Conservation (phyloP, 1,140 invertebrate species). For the Drosophila takahashii region DNA sequence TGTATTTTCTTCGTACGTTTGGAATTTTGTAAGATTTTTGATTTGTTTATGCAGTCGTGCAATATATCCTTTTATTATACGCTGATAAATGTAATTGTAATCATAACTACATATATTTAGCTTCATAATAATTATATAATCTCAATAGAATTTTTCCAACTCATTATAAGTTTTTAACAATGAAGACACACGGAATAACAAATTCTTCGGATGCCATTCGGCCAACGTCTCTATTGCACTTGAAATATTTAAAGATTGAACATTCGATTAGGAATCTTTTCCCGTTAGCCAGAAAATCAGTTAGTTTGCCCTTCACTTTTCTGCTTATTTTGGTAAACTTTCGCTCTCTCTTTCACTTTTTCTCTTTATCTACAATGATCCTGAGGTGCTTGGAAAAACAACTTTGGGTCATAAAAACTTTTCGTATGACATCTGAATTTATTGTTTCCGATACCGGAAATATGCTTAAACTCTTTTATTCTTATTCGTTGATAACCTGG, state of each 20-base stretch:
- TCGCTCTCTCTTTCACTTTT: slow-evolving; percentile 29
- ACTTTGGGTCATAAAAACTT: slow-evolving; percentile 3
- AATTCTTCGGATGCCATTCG: slow-evolving; percentile 6
- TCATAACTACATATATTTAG: slow-evolving; percentile 49
- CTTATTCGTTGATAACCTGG: slow-evolving; percentile 8
- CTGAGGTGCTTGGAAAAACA: slow-evolving; percentile 11
- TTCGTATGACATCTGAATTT: slow-evolving; percentile 14
- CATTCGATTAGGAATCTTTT: slow-evolving; percentile 28
- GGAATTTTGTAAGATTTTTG: slow-evolving; percentile 27
- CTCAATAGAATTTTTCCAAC: slow-evolving; percentile 41
- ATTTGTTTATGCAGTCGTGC: slow-evolving; percentile 49
- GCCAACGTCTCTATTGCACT: slow-evolving; percentile 47
- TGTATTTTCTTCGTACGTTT: slow-evolving; percentile 34
- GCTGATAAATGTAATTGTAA: slow-evolving; percentile 58
- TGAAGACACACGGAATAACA: slow-evolving; percentile 11
- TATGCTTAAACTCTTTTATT: neutral
- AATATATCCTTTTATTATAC: slow-evolving; percentile 45
- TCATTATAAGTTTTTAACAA: slow-evolving; percentile 19
- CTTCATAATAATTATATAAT: slow-evolving; percentile 48
- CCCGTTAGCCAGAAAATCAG: slow-evolving; percentile 6
- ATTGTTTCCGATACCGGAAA: slow-evolving; percentile 15
- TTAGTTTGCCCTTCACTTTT: slow-evolving; percentile 18
- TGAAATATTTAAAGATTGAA: slow-evolving; percentile 2
- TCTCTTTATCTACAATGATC: slow-evolving; percentile 16
- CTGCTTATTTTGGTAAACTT: slow-evolving; percentile 39